Evolutionary conservation across 1,140 invertebrate genomes (phyloP), one percentile per base, ranked within the genome.

Genomic region (Thrips palmi): DNA sequence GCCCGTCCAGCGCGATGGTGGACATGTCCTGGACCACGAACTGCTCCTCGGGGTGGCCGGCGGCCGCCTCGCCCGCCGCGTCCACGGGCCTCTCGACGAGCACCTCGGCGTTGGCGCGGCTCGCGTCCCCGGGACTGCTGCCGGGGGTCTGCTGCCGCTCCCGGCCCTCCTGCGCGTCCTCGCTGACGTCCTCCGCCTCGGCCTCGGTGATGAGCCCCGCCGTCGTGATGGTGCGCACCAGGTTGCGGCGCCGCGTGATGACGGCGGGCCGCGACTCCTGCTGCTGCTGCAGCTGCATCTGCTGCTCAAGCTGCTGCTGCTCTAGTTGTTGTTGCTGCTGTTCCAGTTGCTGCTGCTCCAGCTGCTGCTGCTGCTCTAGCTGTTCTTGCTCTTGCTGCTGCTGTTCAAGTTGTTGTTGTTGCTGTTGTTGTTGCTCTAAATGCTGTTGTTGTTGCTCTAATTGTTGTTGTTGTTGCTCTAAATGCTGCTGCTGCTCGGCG

Each of bases 171-270:
- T n/a, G n/a, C n/a, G n/a, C n/a, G n/a, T n/a, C n/a, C n/a, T n/a
- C n/a, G n/a, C n/a, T n/a, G n/a, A n/a, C n/a, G n/a, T n/a, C n/a
- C n/a, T n/a, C n/a, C n/a, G n/a, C n/a, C 46, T 44, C 42, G 1
- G 43, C 27, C 19, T 33, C n/a, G n/a, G n/a, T n/a, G n/a, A n/a
- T n/a, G 14, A 2, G 41, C 22, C 10, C 33, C 28, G 11, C 37
- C 36, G 14, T 41, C 33, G 24, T 21, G 29, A 20, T 45, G 38
- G 25, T 41, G 41, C n/a, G 43, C 40, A 11, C 32, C 18, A 19
- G 23, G 38, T 2, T 34, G 40, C 11, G 11, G 37, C 7, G 37
- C 29, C 31, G 19, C 38, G 15, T 39, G n/a, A n/a, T n/a, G n/a
- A n/a, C n/a, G n/a, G n/a, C n/a, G n/a, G n/a, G n/a, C 28, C 14